Evolutionary conservation across 35 echinoderm and acorn worm genomes (phyloP).

Genomic region (Stichopus chloronotus): DNA sequence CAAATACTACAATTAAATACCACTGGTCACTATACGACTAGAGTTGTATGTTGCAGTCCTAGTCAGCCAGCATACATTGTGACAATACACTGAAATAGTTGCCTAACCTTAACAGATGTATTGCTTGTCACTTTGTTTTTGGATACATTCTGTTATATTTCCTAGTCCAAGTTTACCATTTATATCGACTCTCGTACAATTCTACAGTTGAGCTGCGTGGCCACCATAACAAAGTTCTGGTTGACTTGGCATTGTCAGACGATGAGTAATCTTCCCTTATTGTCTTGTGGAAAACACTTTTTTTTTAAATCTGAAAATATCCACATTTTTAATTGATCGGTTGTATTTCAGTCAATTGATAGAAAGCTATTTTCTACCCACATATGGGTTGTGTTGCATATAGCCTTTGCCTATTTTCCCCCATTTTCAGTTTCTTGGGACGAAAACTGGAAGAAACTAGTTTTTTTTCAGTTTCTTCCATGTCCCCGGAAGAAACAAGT

Average conservation of each 20-base stretch:
- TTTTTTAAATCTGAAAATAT: not conserved
- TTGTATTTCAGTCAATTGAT: not conserved
- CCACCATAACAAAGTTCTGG: slow-evolving; percentile 1
- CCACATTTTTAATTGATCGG: not conserved
- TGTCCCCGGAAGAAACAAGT: not conserved
- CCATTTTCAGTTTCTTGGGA: not conserved
- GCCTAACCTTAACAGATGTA: too few species aligned
- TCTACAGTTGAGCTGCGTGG: not conserved
- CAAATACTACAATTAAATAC: too few species aligned
- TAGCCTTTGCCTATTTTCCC: not conserved
- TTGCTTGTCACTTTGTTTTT: too few species aligned
- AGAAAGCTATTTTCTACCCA: not conserved
- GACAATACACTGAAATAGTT: too few species aligned
- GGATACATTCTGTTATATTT: not conserved
- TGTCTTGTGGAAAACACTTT: not conserved
- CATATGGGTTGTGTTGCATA: not conserved
- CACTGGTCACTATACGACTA: too few species aligned
- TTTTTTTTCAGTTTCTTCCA: too few species aligned
- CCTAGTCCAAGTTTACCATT: not conserved
- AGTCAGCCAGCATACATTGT: too few species aligned
- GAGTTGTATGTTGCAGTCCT: too few species aligned
- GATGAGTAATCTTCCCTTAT: not conserved
- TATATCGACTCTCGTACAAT: not conserved
- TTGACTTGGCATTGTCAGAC: slow-evolving; percentile 1
- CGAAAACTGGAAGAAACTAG: not conserved